Conservation (phyloP, 2,888 invertebrate genomes). For the Tridacna gigas region DNA sequence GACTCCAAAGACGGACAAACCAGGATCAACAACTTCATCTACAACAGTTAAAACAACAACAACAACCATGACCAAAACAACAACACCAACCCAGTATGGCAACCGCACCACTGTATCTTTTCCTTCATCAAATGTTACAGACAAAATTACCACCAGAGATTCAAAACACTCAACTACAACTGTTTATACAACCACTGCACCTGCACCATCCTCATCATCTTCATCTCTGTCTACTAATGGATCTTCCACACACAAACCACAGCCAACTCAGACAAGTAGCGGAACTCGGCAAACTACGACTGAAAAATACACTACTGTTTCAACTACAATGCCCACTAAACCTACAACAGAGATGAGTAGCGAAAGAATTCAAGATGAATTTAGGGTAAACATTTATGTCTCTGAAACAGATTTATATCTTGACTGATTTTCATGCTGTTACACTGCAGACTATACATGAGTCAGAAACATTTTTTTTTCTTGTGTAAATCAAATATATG, state of each 20-base stretch:
- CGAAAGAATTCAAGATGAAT: not conserved
- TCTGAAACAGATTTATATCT: not conserved
- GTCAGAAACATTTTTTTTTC: too few relatives aligned
- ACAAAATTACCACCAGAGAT: too few relatives aligned
- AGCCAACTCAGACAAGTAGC: not conserved
- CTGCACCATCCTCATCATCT: not conserved
- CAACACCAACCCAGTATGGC: not conserved
- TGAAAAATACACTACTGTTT: not conserved
- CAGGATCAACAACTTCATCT: not conserved
- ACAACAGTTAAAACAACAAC: conserved; percentile 26
- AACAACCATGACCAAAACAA: conserved; percentile 1
- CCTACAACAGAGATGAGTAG: not conserved
- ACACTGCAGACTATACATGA: not conserved
- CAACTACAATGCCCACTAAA: not conserved
- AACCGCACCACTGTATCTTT: not conserved
- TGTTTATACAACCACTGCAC: too few relatives aligned
- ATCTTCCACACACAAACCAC: not conserved
- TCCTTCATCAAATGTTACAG: not conserved
- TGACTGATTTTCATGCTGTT: not conserved
- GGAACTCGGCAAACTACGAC: not conserved
- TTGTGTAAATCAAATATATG: too few relatives aligned
- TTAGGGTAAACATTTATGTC: not conserved
- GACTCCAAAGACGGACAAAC: not conserved
- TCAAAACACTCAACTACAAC: too few relatives aligned
- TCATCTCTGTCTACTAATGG: not conserved